Evolutionary conservation across 2,888 invertebrate genomes (phyloP).

Genomic region (Ptychoptera albimana): DNA sequence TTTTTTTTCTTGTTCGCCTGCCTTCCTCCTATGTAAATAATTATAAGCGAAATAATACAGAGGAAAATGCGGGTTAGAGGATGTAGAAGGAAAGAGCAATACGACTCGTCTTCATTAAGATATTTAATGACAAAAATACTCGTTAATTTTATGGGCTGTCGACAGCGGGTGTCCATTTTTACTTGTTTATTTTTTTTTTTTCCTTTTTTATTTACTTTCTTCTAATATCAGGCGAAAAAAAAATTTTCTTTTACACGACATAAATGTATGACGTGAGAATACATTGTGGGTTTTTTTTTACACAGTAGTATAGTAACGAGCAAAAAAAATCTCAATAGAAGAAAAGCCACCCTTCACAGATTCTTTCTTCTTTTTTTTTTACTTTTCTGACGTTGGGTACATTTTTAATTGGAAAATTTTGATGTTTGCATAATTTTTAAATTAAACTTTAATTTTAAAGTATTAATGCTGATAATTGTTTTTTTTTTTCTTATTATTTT

Average conservation of each 20-base stretch:
- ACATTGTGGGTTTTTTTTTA: neutral
- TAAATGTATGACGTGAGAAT: neutral
- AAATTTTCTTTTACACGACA: neutral
- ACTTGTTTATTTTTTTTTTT: too few species aligned
- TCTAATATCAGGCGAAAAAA: neutral
- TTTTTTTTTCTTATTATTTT: constrained; percentile 1
- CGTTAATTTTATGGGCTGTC: constrained; percentile 11
- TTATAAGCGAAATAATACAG: too few species aligned
- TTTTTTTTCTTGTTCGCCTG: too few species aligned
- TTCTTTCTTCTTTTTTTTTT: neutral
- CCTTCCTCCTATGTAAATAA: too few species aligned
- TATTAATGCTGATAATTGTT: constrained; percentile 7
- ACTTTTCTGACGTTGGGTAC: constrained; percentile 1
- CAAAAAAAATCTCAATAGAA: neutral
- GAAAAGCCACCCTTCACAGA: neutral
- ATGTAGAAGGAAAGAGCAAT: neutral
- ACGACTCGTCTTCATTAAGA: constrained; percentile 11
- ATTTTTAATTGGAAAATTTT: constrained; percentile 7
- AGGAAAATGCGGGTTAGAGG: too few species aligned
- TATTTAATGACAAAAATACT: constrained; percentile 12
- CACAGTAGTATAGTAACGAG: neutral
- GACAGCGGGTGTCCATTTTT: constrained; percentile 10
- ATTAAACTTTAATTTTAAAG: constrained; percentile 8
- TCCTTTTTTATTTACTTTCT: neutral
- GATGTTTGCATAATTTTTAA: constrained; percentile 8